Evolutionary conservation across 2,797 vertebrate species (phyloP).

Genomic region (Loris lydekkerianus): DNA sequence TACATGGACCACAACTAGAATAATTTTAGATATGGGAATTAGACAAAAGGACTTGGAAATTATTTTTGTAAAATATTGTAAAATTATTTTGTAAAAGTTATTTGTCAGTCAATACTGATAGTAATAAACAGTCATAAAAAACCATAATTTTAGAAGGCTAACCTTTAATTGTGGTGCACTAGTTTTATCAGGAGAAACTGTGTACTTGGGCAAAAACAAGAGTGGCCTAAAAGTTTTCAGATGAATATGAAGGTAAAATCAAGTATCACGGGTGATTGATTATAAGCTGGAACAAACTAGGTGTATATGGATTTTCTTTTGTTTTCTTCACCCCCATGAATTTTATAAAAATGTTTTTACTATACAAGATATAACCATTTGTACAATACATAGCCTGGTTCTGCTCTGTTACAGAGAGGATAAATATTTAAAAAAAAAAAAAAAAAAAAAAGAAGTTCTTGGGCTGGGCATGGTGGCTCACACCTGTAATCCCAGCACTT

Average conservation of each 20-base stretch:
- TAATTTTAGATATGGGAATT: slow-evolving; percentile 24
- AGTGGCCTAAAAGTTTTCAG: not conserved
- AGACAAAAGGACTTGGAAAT: not conserved
- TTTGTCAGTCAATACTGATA: not conserved
- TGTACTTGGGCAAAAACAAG: not conserved
- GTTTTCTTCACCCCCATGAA: not conserved
- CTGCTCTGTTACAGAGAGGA: not conserved
- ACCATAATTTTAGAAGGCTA: not conserved
- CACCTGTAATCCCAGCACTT: no score
- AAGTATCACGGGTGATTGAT: slow-evolving; percentile 5
- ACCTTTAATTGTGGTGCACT: not conserved
- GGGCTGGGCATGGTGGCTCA: no score
- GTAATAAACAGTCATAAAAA: not conserved
- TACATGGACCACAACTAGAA: not conserved
- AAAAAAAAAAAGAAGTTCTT: not conserved
- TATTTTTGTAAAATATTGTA: not conserved
- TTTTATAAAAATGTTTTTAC: not conserved
- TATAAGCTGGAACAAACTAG: not conserved
- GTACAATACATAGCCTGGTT: not conserved
- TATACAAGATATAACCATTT: not conserved
- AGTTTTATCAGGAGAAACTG: slow-evolving; percentile 31
- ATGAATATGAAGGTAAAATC: not conserved
- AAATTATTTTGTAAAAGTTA: not conserved
- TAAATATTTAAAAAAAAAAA: slow-evolving; percentile 30
- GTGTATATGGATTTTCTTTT: not conserved